These are phyloP conservation scores for Entomobrya proxima DNA, from an alignment of 2,888 invertebrate species.

Conservation along the genomic window DNA sequence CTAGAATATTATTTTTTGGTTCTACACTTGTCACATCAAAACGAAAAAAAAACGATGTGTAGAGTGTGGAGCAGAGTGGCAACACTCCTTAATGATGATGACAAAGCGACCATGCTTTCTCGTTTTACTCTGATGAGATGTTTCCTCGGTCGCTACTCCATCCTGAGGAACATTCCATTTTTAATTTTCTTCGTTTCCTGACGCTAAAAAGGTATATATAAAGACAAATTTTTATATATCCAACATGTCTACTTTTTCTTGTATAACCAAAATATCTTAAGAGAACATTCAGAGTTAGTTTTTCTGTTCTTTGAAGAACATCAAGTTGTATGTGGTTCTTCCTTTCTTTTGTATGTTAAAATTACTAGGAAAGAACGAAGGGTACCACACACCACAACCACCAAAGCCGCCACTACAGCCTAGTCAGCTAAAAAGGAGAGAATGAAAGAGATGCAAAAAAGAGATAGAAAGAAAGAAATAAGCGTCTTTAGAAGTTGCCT, in stretches of 20 bases:
- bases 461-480: conserved; percentile 28
- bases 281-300: not conserved
- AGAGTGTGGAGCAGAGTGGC: not conserved
- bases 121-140: not conserved
- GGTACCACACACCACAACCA: not conserved
- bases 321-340: too few relatives aligned
- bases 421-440: conserved; percentile 3
- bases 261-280: not conserved
- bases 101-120: conserved; percentile 42
- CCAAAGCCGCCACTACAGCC: not conserved
- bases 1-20: not conserved
- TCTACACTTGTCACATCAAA: not conserved
- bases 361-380: not conserved
- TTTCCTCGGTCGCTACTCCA: too few relatives aligned
- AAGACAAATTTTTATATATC: too few relatives aligned
- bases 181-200: not conserved
- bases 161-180: not conserved
- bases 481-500: conserved; percentile 39
- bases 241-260: too few relatives aligned
- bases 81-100: conserved; percentile 14
- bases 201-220: too few relatives aligned
- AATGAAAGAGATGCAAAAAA: conserved; percentile 42
- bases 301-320: not conserved
- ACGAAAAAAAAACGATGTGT: too few relatives aligned
- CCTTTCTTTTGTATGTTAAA: not conserved